phyloP scores from a whole-genome alignment of 2,113 vertebrate species.

The Oenanthe oenanthe region DNA sequence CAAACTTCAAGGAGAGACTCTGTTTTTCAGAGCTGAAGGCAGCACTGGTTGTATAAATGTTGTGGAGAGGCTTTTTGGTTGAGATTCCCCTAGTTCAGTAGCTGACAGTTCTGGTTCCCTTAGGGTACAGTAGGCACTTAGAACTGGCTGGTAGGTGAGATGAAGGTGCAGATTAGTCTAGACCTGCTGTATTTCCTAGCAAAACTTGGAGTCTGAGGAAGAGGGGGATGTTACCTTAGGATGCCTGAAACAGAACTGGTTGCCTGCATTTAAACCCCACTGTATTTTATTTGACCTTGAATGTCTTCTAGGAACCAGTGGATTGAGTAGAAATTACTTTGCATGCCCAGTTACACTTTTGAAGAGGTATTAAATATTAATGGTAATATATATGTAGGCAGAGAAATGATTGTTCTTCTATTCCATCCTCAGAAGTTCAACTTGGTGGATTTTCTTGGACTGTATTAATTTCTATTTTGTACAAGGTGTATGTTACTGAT shows the following conservation, averaged over 20 bases:
- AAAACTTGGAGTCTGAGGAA: not conserved
- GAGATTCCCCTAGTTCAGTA: not conserved
- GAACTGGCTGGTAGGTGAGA: not conserved
- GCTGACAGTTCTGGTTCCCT: not conserved
- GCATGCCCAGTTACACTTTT: not conserved
- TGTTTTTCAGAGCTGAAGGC: not conserved
- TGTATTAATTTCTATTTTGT: not conserved
- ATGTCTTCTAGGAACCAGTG: not conserved
- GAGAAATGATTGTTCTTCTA: not conserved
- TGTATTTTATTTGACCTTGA: not conserved
- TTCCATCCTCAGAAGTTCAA: not conserved
- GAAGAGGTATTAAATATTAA: not conserved
- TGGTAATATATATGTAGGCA: not conserved
- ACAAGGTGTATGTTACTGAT: not conserved
- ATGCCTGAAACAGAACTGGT: not conserved
- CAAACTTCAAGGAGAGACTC: not conserved
- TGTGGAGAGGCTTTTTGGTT: not conserved
- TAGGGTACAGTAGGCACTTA: not conserved
- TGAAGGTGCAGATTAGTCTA: not conserved
- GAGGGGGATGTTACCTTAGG: not conserved
- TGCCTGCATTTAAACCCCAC: not conserved
- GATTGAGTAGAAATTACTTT: not conserved
- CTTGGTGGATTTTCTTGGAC: not conserved
- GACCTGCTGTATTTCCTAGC: not conserved
- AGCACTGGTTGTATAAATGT: rapidly evolving